Percentiles rank a stretch among this genome's conserved stretches.
Evolutionary conservation across 2,797 vertebrate species (phyloP).

Genomic region (Phalloptychus januarius): DNA sequence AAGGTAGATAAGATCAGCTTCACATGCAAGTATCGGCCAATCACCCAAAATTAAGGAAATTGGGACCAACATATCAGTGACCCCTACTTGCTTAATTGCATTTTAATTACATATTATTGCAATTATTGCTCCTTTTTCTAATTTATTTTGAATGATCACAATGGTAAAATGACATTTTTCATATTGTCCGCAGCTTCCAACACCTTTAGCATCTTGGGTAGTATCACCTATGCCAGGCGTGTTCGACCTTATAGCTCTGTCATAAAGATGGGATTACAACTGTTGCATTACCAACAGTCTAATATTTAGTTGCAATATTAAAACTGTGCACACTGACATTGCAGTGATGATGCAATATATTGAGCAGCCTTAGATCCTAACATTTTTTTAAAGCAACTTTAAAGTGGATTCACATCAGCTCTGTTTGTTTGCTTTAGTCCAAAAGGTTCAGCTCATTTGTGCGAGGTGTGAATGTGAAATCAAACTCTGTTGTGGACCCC

Average conservation of each 20-base stretch:
- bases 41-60: no score
- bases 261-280: not conserved
- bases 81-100: not conserved
- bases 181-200: not conserved
- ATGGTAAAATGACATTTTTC: not conserved
- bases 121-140: not conserved
- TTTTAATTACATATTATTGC: not conserved
- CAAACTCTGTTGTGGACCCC: no score
- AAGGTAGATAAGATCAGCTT: no score
- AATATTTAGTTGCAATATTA: not conserved
- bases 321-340: not conserved
- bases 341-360: not conserved
- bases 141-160: not conserved
- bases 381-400: not conserved
- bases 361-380: not conserved
- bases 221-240: not conserved
- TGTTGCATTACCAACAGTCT: not conserved
- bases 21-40: no score
- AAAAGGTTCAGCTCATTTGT: no score
- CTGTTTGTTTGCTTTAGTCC: no score
- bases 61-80: no score
- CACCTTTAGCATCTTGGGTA: not conserved
- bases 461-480: no score
- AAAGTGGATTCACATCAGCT: not conserved
- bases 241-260: not conserved